Percentiles rank a stretch among this genome's conserved stretches.
phyloP scores from a whole-genome alignment of 2,888 invertebrate species.

The Chalcis sispes region DNA sequence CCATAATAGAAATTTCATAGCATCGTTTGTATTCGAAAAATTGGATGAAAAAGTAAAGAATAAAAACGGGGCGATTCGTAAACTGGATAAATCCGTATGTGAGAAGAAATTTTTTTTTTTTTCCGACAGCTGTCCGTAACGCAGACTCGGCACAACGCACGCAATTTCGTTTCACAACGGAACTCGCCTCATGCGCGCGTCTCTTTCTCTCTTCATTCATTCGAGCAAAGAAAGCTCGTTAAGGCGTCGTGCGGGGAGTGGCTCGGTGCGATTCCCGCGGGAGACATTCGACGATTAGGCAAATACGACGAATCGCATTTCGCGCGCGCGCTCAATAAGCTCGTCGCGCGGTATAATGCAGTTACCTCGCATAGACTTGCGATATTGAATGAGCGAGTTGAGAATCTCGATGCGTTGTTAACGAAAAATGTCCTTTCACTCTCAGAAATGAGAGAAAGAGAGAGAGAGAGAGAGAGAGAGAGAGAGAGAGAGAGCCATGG shows the following conservation, averaged over 20 bases:
- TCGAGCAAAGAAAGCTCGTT: slow-evolving; percentile 40
- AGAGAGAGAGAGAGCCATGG: slow-evolving; percentile 5
- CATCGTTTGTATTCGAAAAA: background rate
- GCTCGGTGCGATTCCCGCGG: slow-evolving; percentile 27
- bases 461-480: background rate
- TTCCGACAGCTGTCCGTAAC: too few relatives aligned
- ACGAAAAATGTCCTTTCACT: too few relatives aligned
- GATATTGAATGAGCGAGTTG: too few relatives aligned
- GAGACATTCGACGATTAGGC: slow-evolving; percentile 28
- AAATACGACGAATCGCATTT: slow-evolving; percentile 24
- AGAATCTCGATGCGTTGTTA: too few relatives aligned
- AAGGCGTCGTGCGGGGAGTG: slow-evolving; percentile 31
- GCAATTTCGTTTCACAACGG: background rate
- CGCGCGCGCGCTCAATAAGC: background rate
- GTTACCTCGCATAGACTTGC: background rate
- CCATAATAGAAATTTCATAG: too few relatives aligned
- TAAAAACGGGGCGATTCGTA: slow-evolving; percentile 15
- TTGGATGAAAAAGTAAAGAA: background rate
- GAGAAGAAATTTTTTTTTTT: background rate
- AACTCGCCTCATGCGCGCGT: too few relatives aligned
- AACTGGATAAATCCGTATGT: slow-evolving; percentile 17
- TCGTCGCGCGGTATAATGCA: background rate
- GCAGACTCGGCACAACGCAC: too few relatives aligned
- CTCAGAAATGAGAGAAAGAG: too few relatives aligned
- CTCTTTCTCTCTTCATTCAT: slow-evolving; percentile 11